These are phyloP conservation scores for Ondatra zibethicus DNA, from an alignment of 2,113 vertebrate species.

Conservation along the genomic window DNA sequence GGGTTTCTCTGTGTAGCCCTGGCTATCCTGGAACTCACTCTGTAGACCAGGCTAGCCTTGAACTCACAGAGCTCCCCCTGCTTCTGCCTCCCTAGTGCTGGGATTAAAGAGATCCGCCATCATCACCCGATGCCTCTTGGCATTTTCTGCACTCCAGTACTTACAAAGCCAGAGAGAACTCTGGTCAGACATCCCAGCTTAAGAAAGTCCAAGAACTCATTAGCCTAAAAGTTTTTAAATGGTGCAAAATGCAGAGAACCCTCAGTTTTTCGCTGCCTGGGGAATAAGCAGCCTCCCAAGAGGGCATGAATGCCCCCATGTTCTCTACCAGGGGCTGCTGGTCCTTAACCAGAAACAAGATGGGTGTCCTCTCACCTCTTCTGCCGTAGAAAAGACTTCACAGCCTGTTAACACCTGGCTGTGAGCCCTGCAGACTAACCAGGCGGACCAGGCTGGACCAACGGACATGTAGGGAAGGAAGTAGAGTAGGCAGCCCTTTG, in stretches of 20 bases:
- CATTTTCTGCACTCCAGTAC: background rate
- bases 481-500: too few species aligned
- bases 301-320: rapidly evolving
- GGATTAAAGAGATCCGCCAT: too few species aligned
- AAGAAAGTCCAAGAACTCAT: background rate
- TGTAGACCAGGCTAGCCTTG: too few species aligned
- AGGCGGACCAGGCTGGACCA: background rate
- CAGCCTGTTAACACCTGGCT: too few species aligned
- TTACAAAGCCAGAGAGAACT: rapidly evolving
- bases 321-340: background rate
- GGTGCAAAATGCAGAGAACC: background rate
- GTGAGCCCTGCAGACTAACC: background rate
- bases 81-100: too few species aligned
- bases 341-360: background rate
- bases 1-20: too few species aligned
- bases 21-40: too few species aligned
- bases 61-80: too few species aligned
- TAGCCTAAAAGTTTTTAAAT: background rate
- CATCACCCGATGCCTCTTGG: too few species aligned
- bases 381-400: background rate
- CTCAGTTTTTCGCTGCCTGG: background rate
- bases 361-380: too few species aligned
- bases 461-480: too few species aligned
- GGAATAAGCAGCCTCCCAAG: rapidly evolving
- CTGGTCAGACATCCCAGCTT: rapidly evolving